Conservation (phyloP, 2,113 vertebrate genomes). For the Varanus salvator region DNA sequence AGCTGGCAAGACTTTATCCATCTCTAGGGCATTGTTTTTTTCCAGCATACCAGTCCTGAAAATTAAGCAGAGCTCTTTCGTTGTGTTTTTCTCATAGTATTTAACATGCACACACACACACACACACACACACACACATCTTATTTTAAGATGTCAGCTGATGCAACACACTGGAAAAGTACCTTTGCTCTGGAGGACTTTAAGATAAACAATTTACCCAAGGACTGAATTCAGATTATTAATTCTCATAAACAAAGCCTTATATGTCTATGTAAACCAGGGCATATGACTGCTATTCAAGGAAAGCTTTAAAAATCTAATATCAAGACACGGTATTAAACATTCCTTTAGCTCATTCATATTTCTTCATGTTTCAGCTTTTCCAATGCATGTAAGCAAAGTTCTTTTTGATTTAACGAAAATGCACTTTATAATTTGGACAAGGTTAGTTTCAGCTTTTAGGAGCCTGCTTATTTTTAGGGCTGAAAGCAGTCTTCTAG, state of each 20-base stretch:
- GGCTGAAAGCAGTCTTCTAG: background rate
- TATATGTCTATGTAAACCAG: background rate
- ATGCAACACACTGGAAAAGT: background rate
- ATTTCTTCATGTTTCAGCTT: background rate
- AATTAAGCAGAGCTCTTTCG: constrained; percentile 27
- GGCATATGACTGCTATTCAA: background rate
- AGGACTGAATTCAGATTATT: background rate
- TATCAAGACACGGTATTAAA: constrained; percentile 1
- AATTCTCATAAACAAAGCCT: constrained; percentile 19
- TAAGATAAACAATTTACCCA: constrained; percentile 35
- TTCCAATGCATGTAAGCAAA: background rate
- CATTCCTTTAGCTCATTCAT: constrained; percentile 2
- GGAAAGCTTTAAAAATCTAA: constrained; percentile 14
- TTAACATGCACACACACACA: background rate
- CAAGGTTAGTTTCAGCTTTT: background rate
- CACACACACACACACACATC: background rate
- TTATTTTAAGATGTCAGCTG: constrained; percentile 45
- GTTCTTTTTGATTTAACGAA: background rate
- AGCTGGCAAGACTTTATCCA: background rate
- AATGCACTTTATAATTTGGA: constrained; percentile 1
- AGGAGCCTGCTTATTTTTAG: background rate
- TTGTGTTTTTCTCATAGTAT: constrained; percentile 6
- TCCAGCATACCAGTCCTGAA: constrained; percentile 12
- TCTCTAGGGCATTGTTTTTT: constrained; percentile 2
- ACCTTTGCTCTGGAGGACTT: constrained; percentile 2